These are phyloP conservation scores for Pyrochroa serraticornis DNA, from an alignment of 2,888 invertebrate species.

Conservation along the genomic window DNA sequence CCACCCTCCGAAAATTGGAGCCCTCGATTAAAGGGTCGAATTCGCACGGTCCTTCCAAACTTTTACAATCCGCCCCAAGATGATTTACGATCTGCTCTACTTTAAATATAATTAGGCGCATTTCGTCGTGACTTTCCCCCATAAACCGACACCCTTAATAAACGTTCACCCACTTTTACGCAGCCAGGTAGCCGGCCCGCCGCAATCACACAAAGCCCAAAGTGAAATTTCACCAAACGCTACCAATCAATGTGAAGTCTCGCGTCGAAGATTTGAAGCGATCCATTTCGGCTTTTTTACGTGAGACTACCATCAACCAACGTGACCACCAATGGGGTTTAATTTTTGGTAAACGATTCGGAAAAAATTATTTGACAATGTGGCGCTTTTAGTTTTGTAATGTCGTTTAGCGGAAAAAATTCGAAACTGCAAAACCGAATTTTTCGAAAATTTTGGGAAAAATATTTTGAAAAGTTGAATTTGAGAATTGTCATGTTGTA, in stretches of 20 bases:
- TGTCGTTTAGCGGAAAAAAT: too few relatives aligned
- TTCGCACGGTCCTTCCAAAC: slow-evolving; percentile 1
- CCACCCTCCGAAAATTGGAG: neutral
- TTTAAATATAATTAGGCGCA: slow-evolving; percentile 26
- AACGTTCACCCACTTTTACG: neutral
- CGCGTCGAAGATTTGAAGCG: too few relatives aligned
- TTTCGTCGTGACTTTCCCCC: slow-evolving; percentile 24
- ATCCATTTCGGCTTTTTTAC: too few relatives aligned
- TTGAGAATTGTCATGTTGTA: too few relatives aligned
- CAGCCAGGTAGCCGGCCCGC: neutral
- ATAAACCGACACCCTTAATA: slow-evolving; percentile 1
- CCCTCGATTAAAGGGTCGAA: slow-evolving; percentile 13
- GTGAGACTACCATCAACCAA: too few relatives aligned
- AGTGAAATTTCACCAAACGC: neutral
- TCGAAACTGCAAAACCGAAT: too few relatives aligned
- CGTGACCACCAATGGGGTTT: too few relatives aligned
- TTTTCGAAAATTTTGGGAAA: too few relatives aligned
- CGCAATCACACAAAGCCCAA: slow-evolving; percentile 4
- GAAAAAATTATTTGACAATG: too few relatives aligned
- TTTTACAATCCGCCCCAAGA: slow-evolving; percentile 16
- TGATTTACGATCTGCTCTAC: slow-evolving; percentile 26
- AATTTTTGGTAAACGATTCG: too few relatives aligned
- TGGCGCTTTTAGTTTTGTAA: too few relatives aligned
- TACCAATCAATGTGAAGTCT: neutral
- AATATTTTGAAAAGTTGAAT: too few relatives aligned